These are phyloP conservation scores for Hippotragus niger DNA, from an alignment of 2,113 vertebrate genomes.

Conservation along the genomic window DNA sequence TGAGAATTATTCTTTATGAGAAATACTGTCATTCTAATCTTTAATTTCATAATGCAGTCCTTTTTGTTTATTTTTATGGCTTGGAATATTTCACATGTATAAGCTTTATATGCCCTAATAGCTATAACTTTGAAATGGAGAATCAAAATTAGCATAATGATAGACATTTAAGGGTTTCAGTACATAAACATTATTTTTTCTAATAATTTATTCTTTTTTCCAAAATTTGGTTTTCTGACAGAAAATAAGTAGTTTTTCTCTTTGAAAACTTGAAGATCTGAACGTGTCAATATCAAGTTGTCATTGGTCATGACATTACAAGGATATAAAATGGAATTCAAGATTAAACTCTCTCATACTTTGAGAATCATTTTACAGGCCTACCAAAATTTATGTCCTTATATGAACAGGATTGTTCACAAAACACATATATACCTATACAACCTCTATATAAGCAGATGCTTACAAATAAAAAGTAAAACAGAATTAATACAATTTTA, in stretches of 20 bases:
- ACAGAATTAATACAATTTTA: background rate
- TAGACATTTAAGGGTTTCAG: background rate
- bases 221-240: background rate
- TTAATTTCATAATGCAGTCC: conserved; percentile 58
- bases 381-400: background rate
- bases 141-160: background rate
- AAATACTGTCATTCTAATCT: conserved; percentile 65
- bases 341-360: background rate
- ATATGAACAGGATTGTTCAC: background rate
- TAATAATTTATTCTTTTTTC: background rate
- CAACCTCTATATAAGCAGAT: background rate
- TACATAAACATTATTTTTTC: background rate
- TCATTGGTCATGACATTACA: background rate
- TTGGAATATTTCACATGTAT: background rate
- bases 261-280: background rate
- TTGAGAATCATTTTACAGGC: background rate
- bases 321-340: background rate
- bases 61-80: conserved; percentile 44
- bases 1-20: conserved; percentile 53
- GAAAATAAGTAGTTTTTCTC: background rate
- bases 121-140: conserved; percentile 5
- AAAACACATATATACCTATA: background rate
- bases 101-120: background rate
- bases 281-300: background rate
- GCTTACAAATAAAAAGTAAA: background rate